phyloP scores from a whole-genome alignment of 2,888 invertebrate species.

The Cryptops parisi region DNA sequence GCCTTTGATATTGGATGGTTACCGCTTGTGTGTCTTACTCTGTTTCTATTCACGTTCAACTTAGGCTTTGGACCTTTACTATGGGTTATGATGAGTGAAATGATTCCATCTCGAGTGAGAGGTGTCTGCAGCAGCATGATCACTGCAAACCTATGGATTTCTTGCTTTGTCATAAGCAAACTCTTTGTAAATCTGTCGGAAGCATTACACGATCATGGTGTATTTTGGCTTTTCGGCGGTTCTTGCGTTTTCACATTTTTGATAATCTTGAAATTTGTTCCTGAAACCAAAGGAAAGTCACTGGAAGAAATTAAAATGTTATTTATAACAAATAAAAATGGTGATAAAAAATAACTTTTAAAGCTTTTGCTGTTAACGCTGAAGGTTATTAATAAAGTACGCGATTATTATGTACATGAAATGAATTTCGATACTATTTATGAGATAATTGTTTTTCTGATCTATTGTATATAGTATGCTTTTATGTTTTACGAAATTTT shows the following conservation, averaged over 20 bases:
- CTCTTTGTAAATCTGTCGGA: constrained; percentile 62
- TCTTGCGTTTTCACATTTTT: constrained; percentile 50
- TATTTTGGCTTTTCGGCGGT: constrained; percentile 61
- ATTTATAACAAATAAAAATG: too few species aligned
- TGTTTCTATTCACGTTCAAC: constrained; percentile 67
- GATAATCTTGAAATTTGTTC: constrained; percentile 59
- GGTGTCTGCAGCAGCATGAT: constrained; percentile 61
- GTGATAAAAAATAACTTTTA: too few species aligned
- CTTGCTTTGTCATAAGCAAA: constrained; percentile 67
- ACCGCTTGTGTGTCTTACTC: constrained; percentile 53
- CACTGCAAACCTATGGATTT: constrained; percentile 58
- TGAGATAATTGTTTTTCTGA: too few species aligned
- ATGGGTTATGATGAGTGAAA: constrained; percentile 62
- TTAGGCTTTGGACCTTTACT: constrained; percentile 67
- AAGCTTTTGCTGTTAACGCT: too few species aligned
- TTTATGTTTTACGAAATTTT: too few species aligned
- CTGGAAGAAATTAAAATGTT: constrained; percentile 54
- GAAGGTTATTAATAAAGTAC: too few species aligned
- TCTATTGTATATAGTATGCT: too few species aligned
- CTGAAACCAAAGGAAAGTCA: constrained; percentile 80
- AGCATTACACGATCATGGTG: constrained; percentile 45
- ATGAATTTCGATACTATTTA: too few species aligned
- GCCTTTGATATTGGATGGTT: constrained; percentile 45
- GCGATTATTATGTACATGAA: too few species aligned
- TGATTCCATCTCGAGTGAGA: constrained; percentile 50